phyloP scores from a whole-genome alignment of 1,140 invertebrate species.

The Rhopalosiphum padi region DNA sequence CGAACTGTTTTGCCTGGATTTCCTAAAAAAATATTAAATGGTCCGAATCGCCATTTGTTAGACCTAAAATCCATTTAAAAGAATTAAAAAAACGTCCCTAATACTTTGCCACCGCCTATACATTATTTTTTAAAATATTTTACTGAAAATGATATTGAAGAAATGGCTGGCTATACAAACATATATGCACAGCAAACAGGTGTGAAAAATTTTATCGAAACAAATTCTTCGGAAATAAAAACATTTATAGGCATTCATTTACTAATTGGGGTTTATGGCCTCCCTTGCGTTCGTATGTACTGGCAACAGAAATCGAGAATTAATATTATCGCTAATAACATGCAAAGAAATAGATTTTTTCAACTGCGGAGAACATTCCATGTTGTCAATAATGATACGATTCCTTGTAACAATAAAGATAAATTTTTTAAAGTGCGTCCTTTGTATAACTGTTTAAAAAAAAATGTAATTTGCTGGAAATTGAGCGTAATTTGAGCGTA shows the following conservation, averaged over 20 bases:
- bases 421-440: slow-evolving; percentile 23
- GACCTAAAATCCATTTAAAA: too few relatives aligned
- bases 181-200: too few relatives aligned
- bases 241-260: neutral
- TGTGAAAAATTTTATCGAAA: too few relatives aligned
- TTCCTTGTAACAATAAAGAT: neutral
- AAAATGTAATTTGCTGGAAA: slow-evolving; percentile 12
- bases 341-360: slow-evolving; percentile 5
- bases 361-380: neutral
- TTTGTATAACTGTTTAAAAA: neutral
- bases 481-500: neutral
- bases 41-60: too few relatives aligned
- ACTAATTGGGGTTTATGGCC: neutral
- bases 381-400: neutral
- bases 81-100: too few relatives aligned
- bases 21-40: too few relatives aligned
- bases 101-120: too few relatives aligned
- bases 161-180: too few relatives aligned
- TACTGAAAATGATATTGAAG: too few relatives aligned
- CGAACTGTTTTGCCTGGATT: too few relatives aligned
- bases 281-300: neutral
- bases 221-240: neutral
- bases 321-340: slow-evolving; percentile 5
- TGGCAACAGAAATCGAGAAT: slow-evolving; percentile 31
- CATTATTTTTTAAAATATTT: too few relatives aligned